Percentiles rank a stretch among this genome's conserved stretches.
Evolutionary conservation across 2,888 invertebrate genomes (phyloP).

Genomic region (Perizoma flavofasciatum): DNA sequence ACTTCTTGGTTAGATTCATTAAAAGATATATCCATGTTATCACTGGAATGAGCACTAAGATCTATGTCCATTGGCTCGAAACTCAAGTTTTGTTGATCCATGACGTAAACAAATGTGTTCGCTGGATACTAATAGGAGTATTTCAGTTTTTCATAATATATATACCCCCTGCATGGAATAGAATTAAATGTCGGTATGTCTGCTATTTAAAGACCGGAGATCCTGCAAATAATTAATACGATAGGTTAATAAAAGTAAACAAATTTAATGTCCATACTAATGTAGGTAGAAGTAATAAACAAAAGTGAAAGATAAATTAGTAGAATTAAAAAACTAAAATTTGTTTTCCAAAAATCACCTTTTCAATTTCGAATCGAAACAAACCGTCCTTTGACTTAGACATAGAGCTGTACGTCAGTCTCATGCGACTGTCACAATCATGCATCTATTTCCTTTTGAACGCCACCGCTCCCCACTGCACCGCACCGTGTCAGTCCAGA

Average conservation of each 20-base stretch:
- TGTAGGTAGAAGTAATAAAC: too few relatives aligned
- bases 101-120: conserved; percentile 17
- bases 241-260: not conserved
- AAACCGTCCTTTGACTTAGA: too few relatives aligned
- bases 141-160: conserved; percentile 8
- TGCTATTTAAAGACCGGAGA: not conserved
- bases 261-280: too few relatives aligned
- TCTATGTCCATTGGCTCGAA: conserved; percentile 77
- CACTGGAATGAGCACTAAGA: conserved; percentile 60
- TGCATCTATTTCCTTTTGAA: too few relatives aligned
- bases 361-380: too few relatives aligned
- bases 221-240: not conserved
- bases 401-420: too few relatives aligned
- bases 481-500: too few relatives aligned
- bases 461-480: too few relatives aligned
- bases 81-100: conserved; percentile 50
- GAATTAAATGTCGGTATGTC: not conserved
- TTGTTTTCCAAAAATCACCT: too few relatives aligned
- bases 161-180: conserved; percentile 8
- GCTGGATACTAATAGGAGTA: conserved; percentile 12
- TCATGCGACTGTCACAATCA: too few relatives aligned
- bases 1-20: conserved; percentile 38
- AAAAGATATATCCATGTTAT: conserved; percentile 63
- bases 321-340: too few relatives aligned
- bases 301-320: too few relatives aligned